Percentiles rank a stretch among this genome's conserved stretches.
Evolutionary conservation across 2,113 vertebrate species (phyloP).

Genomic region (Centropristis striata): DNA sequence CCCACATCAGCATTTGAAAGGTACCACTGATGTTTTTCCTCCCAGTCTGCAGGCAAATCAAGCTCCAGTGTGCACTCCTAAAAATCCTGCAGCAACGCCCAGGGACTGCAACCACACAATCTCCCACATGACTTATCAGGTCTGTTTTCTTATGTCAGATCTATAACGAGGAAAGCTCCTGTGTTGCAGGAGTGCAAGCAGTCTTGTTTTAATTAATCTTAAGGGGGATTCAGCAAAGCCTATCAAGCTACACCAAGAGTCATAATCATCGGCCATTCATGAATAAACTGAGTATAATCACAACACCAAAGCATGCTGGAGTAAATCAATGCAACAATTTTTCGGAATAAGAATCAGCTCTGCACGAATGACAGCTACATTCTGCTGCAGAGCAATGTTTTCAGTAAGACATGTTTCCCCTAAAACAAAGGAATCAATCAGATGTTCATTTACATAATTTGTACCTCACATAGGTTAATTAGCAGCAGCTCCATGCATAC

Average conservation of each 20-base stretch:
- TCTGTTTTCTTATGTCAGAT: constrained; percentile 62
- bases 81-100: constrained; percentile 83
- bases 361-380: constrained; percentile 23
- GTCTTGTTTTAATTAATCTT: constrained; percentile 41
- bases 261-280: constrained; percentile 55
- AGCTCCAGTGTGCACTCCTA: constrained; percentile 52
- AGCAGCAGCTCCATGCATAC: constrained; percentile 33
- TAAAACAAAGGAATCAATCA: constrained; percentile 65
- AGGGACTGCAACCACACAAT: constrained; percentile 72
- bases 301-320: constrained; percentile 47
- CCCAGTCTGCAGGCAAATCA: constrained; percentile 53
- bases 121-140: constrained; percentile 70
- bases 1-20: constrained; percentile 51
- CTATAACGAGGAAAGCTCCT: constrained; percentile 60
- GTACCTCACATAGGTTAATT: constrained; percentile 48
- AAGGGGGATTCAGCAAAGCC: constrained; percentile 25
- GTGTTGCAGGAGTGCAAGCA: constrained; percentile 25
- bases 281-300: constrained; percentile 49
- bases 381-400: constrained; percentile 52
- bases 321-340: constrained; percentile 60
- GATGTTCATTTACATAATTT: constrained; percentile 57
- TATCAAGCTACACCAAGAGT: constrained; percentile 13
- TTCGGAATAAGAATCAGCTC: constrained; percentile 26
- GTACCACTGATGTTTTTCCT: constrained; percentile 45
- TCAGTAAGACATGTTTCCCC: constrained; percentile 15